Evolutionary conservation across 2,113 vertebrate genomes (phyloP), one percentile per base, ranked within the genome.

Genomic region (Saccopteryx bilineata): DNA sequence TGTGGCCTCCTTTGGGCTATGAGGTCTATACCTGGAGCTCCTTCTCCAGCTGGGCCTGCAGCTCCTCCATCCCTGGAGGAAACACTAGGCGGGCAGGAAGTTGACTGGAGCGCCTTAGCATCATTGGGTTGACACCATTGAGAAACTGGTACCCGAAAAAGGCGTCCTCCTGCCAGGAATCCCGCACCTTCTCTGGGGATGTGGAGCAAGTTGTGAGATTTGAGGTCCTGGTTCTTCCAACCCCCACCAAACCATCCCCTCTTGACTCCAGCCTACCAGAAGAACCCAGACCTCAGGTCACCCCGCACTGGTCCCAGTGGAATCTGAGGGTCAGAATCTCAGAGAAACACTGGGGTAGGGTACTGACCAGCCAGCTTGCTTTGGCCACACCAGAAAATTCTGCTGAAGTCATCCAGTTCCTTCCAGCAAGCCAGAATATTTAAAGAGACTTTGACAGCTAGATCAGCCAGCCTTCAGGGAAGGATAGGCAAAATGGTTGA

Each of bases 71-170:
- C 2, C 99, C 98, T 0, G 96, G 98, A 80, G 96, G 96, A 21
- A 97, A 93, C 60, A 93, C n/a, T 5, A 99, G 98, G 82, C 98
- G 98, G 0, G 94, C 87, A 2, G 99, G 99, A n/a, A 99, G 83
- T 10, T 33, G 50, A 18, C 2, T n/a, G 4, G 98, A 98, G 58
- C 91, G 97, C 66, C 94, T 93, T 88, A 99, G 98, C 97, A 99
- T 92, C 63, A 98, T 97, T 13, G 99, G 98, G 92, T 99, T 99
- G 58, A 96, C 91, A 0, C 99, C 99, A 1, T 99, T 99, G 81
- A 99, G 95, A 97, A 98, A 99, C 97, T 99, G 98, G 98, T 99
- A 98, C 9, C 98, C 98, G 84, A 99, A 99, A 76, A 99, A 98
- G 94, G 98, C 97, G 46, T 99, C 99, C n/a, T 99, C 98, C 85